Evolutionary conservation across 2,888 invertebrate species (phyloP).

Genomic region (Sicus ferrugineus): DNA sequence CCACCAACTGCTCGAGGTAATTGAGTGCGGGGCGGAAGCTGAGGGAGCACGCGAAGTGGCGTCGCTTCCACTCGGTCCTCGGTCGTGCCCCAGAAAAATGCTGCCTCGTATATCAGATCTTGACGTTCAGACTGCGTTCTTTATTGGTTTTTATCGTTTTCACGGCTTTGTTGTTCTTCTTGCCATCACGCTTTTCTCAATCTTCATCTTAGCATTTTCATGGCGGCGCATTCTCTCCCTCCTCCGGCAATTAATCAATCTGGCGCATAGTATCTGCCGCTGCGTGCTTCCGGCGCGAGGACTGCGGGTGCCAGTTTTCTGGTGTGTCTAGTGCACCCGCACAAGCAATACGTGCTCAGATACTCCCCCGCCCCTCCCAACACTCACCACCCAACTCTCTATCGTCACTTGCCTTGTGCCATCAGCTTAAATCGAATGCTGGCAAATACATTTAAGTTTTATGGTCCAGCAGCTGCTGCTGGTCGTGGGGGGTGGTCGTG

Average conservation of each 20-base stretch:
- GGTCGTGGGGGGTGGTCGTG: not conserved
- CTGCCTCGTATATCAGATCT: not conserved
- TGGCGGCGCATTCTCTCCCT: slow-evolving; percentile 24
- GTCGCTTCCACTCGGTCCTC: too few relatives aligned
- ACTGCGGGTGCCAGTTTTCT: slow-evolving; percentile 8
- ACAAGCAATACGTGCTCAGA: slow-evolving; percentile 31
- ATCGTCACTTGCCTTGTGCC: not conserved
- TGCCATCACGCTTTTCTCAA: too few relatives aligned
- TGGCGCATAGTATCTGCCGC: slow-evolving; percentile 20
- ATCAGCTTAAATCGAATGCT: slow-evolving; percentile 21
- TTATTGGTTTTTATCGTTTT: not conserved
- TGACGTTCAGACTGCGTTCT: not conserved
- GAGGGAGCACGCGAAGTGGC: too few relatives aligned
- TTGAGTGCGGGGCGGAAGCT: too few relatives aligned
- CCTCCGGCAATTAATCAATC: slow-evolving; percentile 32
- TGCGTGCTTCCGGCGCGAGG: slow-evolving; percentile 3
- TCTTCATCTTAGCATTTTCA: slow-evolving; percentile 4
- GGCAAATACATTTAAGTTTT: slow-evolving; percentile 21
- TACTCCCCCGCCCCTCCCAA: slow-evolving; percentile 6
- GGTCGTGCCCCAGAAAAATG: too few relatives aligned
- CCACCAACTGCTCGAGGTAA: not conserved
- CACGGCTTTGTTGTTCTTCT: not conserved
- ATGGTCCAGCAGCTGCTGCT: slow-evolving; percentile 4
- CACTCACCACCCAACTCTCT: not conserved
- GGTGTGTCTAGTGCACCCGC: slow-evolving; percentile 24